Conservation (phyloP, 2,888 invertebrate species). For the Galerucella pusilla region DNA sequence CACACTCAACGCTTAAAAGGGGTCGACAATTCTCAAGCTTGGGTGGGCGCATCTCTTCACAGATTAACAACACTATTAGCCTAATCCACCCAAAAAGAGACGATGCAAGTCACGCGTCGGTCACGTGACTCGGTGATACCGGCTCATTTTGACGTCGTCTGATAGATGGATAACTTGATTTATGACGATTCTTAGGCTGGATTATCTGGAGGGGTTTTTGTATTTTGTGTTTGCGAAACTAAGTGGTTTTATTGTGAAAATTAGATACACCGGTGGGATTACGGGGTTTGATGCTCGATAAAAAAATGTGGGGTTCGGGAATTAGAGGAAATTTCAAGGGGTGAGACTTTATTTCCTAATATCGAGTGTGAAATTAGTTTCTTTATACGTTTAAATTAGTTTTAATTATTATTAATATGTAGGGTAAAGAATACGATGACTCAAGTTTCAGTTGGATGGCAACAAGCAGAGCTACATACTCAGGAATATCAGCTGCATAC, state of each 20-base stretch:
- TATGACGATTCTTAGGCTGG: slow-evolving; percentile 49
- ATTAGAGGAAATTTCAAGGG: neutral
- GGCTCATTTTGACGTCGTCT: slow-evolving; percentile 51
- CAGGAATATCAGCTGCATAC: too few relatives aligned
- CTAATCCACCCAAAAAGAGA: slow-evolving; percentile 58
- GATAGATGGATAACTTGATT: slow-evolving; percentile 54
- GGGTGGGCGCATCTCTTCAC: slow-evolving; percentile 50
- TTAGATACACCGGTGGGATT: slow-evolving; percentile 35
- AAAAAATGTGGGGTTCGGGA: slow-evolving; percentile 6
- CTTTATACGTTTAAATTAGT: neutral
- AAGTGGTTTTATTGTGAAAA: slow-evolving; percentile 51
- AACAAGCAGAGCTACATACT: too few relatives aligned
- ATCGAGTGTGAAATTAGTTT: slow-evolving; percentile 11
- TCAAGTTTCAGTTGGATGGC: too few relatives aligned
- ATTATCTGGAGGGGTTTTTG: slow-evolving; percentile 42
- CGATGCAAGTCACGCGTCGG: slow-evolving; percentile 51
- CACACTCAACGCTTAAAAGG: slow-evolving; percentile 4
- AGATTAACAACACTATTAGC: slow-evolving; percentile 66
- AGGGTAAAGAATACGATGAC: too few relatives aligned
- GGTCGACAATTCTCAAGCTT: slow-evolving; percentile 44
- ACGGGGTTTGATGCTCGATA: slow-evolving; percentile 26
- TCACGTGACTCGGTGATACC: slow-evolving; percentile 54
- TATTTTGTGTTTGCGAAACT: slow-evolving; percentile 51
- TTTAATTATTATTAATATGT: neutral
- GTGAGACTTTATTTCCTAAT: neutral